phyloP scores from a whole-genome alignment of 2,113 vertebrate genomes.

The Malaclemys terrapin region DNA sequence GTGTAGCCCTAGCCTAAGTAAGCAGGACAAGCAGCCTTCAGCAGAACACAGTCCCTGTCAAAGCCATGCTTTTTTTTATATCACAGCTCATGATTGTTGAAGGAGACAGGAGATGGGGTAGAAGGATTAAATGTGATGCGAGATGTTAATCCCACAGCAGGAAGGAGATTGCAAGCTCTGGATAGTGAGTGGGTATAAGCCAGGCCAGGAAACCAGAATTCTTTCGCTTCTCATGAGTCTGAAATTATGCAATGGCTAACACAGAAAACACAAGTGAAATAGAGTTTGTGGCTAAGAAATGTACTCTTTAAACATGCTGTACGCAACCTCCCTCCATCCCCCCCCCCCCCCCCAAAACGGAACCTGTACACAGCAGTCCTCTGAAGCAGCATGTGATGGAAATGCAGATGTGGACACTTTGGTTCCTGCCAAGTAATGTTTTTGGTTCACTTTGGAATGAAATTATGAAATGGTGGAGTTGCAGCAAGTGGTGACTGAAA shows the following conservation, averaged over 20 bases:
- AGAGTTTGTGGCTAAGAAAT: neutral
- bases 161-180: neutral
- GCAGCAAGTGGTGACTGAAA: neutral
- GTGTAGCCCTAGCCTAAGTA: neutral
- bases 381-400: neutral
- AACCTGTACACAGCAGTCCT: rapidly evolving
- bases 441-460: neutral
- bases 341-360: neutral
- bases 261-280: neutral
- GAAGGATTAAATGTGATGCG: neutral
- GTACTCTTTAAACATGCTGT: rapidly evolving
- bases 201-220: neutral
- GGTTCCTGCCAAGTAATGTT: rapidly evolving
- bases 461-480: neutral
- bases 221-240: neutral
- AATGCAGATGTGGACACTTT: rapidly evolving
- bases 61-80: neutral
- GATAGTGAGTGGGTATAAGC: neutral
- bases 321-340: rapidly evolving
- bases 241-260: neutral
- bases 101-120: rapidly evolving
- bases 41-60: neutral
- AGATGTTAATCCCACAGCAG: neutral
- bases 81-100: neutral
- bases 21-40: slow-evolving; percentile 4